Base-by-base conservation (phyloP, 2,113 vertebrate genomes). In the western clawed frog (Xenopus tropicalis) region DNA sequence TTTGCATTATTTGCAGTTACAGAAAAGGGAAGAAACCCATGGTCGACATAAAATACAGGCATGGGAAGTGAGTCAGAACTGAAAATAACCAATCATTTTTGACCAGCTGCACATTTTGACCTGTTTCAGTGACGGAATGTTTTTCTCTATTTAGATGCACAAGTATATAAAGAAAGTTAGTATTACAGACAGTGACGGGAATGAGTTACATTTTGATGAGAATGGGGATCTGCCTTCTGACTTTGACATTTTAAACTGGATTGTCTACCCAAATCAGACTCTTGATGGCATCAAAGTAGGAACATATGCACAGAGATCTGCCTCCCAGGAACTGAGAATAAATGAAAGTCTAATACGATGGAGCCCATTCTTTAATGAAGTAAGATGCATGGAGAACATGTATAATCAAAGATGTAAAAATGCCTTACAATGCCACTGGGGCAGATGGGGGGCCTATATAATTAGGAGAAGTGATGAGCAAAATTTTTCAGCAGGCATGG, bases 171-270 rank as follows among this genome's bases (percentile, higher is more conserved):
- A 66, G 16, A 22, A 14, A 10, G 19, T 66, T n/a, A 8, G 46
- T 22, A 21, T 48, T 22, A 14, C 7, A 46, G 13, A 44, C 42
- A 66, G 43, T 22, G 63, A 19, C 4, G 63, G 63, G 12, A 21
- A 11, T 3, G 20, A 44, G n/a, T 3, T 66, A 5, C 42, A 66
- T 7, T 66, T 66, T 48, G 63, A 66, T 66, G 63, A 66, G 14
- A 43, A 46, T 46, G 63, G 63, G 14, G 63, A 66, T 12, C 4
- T 67, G 21, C 14, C 23, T 23, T 67, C 65, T 11, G 22, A 25
- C 13, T 52, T 51, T 25, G 65, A 67, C 22, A 24, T 67, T 23
- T 17, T 67, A 22, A 67, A 67, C 21, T 67, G 65, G 65, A 67
- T 67, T 24, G 65, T 67, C 14, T 67, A 51, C 21, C 46, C 46